Evolutionary conservation across 2,113 vertebrate genomes (phyloP), one percentile per base, ranked within the genome.

Genomic region (Rhinoptilus africanus): DNA sequence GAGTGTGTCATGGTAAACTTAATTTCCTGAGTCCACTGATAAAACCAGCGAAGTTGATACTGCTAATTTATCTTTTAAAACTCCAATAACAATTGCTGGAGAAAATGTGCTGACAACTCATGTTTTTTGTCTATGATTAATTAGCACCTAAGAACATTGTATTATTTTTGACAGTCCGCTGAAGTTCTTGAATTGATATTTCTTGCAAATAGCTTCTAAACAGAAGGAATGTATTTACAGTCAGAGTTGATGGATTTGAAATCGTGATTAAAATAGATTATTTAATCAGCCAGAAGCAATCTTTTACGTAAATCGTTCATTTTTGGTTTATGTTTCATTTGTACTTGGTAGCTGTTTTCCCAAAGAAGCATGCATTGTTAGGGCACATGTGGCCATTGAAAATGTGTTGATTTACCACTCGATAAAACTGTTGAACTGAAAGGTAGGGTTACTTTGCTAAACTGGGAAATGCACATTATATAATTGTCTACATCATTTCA

Each of bases 171-270:
- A 67, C 82, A 83, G 47, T 76, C 88, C 2, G 1, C 30, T 90
- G 63, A 90, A 90, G 18, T 85, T 90, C 53, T 80, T 69, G 68
- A 85, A 88, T 76, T 93, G 71, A 18, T 93, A 23, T 80, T 88
- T 85, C 73, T 81, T 77, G 45, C 69, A 93, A 89, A 75, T 53
- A 81, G 51, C 68, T 95, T 92, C 69, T 85, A 64, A 93, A 57
- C 34, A 45, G 64, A 92, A 88, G 56, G 48, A 75, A 56, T 35
- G 37, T 91, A 63, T 91, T 95, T 94, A 84, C 56, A 72, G 54
- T 78, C 76, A 89, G 73, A 82, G 51, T 2, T 71, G 85, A 91
- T 94, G 43, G 88, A 81, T 94, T 95, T 86, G 75, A 91, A 86
- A 84, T 84, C 0, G 1, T 30, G 19, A 91, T 93, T 87, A 72